These are phyloP conservation scores for Ahaetulla prasina DNA, from an alignment of 2,113 vertebrate genomes.

Conservation along the genomic window DNA sequence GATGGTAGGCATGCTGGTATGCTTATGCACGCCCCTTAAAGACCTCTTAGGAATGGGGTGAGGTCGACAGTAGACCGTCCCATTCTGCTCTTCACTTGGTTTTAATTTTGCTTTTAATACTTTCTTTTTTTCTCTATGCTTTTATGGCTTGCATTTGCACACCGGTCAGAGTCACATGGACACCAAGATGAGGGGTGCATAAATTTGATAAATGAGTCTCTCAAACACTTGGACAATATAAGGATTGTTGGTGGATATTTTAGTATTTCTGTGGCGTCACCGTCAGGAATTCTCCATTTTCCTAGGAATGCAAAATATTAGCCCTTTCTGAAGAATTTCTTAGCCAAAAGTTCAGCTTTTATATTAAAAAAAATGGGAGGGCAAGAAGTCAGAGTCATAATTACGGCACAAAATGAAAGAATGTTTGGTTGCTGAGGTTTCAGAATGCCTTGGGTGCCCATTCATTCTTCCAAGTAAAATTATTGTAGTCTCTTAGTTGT, in stretches of 20 bases:
- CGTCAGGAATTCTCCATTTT: background rate
- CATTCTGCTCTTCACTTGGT: background rate
- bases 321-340: background rate
- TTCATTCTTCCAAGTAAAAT: background rate
- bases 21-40: too few species aligned
- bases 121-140: background rate
- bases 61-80: too few species aligned
- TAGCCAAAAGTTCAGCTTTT: background rate
- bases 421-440: background rate
- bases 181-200: background rate
- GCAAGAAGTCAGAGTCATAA: background rate
- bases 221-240: background rate
- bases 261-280: background rate
- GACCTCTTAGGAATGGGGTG: too few species aligned
- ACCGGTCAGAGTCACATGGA: background rate
- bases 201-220: background rate
- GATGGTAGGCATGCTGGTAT: too few species aligned
- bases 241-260: background rate
- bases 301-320: background rate
- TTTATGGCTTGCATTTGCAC: background rate
- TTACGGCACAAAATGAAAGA: background rate
- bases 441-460: background rate
- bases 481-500: too few species aligned
- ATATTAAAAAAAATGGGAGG: background rate
- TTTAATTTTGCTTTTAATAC: background rate